Conservation (phyloP, 2,888 invertebrate genomes). For the Calephelis perditalis region DNA sequence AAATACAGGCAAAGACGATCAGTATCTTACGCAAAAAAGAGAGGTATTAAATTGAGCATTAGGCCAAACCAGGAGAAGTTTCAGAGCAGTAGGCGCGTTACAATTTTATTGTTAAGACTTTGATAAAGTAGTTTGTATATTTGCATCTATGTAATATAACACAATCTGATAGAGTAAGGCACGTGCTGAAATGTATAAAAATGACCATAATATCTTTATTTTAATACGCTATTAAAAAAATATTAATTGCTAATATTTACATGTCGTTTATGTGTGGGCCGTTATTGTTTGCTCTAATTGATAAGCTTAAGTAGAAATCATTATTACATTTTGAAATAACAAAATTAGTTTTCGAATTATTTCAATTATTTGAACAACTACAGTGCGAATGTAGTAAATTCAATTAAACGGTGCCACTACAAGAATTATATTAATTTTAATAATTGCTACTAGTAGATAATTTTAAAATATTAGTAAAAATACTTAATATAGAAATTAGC, state of each 20-base stretch:
- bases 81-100: no score
- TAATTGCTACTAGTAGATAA: background rate
- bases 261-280: background rate
- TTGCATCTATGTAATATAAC: no score
- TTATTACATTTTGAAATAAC: background rate
- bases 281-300: slow-evolving; percentile 1
- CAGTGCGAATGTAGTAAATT: slow-evolving; percentile 3
- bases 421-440: background rate
- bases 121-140: no score
- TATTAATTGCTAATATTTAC: slow-evolving; percentile 3
- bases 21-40: no score
- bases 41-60: no score
- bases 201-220: no score
- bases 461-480: slow-evolving; percentile 4
- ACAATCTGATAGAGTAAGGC: no score
- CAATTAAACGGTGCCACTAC: slow-evolving; percentile 1
- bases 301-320: background rate
- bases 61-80: no score
- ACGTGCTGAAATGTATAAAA: no score
- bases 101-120: no score
- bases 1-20: no score
- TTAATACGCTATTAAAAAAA: background rate
- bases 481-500: slow-evolving; percentile 6
- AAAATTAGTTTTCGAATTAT: background rate
- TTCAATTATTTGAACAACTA: background rate